Base-by-base conservation (phyloP, 2,797 vertebrate genomes). In the Threskiornis aethiopicus region DNA sequence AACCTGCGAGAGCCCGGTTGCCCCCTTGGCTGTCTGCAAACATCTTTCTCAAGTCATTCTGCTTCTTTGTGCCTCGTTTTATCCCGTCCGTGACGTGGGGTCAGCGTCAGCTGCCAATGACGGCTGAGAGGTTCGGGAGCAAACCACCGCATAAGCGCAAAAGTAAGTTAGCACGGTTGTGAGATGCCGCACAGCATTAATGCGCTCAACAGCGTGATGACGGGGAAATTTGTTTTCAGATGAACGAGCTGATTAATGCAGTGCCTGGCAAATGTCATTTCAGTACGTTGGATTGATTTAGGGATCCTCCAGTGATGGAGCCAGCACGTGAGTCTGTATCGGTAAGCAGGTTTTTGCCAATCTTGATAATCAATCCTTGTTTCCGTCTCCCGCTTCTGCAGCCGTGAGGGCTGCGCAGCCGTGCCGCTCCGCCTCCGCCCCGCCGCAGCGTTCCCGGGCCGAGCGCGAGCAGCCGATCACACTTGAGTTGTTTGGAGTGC, bases 401-500 rank as follows among this genome's bases (percentile, higher is more conserved):
- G 24, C 52, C 10, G 1, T 2, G 5, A 9, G 47, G 58, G 49
- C 44, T 3, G 0, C 1, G 4, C 65, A 19, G 54, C 49, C 6
- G 13, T 20, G 39, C 39, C 1, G 16, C 10, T 31, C 65, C 4
- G 5, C 85, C 61, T 10, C 57, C 6, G 4, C 17, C 65, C 4
- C 21, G 31, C 55, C 11, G 5, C 66, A 16, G 76, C n/a, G 2
- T 20, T 37, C 86, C 69, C 1, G 0, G 39, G 5, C 44, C 8
- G 44, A 5, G 6, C 15, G 2, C 1, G 5, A 46, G 57, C 83
- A 13, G 64, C 71, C 51, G 6, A 67, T 96, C 87, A 64, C 89
- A 33, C 79, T 90, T 44, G 87, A 84, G 72, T 67, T 39, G 51
- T 78, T 89, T 25, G 92, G 81, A 90, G 87, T 47, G 73, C 84